Base-by-base conservation (phyloP, 2,113 vertebrate species). In the Atractosteus spatula region DNA sequence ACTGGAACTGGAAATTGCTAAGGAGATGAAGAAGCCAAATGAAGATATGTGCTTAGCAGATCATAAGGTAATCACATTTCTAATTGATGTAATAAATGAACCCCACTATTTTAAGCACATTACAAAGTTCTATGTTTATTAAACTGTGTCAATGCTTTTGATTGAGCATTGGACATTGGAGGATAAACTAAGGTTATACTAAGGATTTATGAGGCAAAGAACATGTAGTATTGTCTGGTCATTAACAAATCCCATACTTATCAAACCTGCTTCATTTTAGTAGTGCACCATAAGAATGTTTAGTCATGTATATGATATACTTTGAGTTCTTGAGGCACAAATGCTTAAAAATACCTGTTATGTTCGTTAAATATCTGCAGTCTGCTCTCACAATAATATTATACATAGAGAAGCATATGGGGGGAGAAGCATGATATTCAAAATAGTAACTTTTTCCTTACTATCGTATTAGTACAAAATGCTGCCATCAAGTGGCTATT, bases 31-130 rank as follows among this genome's bases (percentile, higher is more conserved):
- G 90, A 97, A 97, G 77, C 95, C 96, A 69, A 98, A 94, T 41
- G 96, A 99, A 90, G 97, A 99, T 86, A 93, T 98, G 95, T 97
- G 95, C 81, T 94, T 98, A 87, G 87, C 91, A 73, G 96, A 99
- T 88, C 96, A 96, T 76, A 95, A 97, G 94, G 97, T 99, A 93
- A 84, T 80, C 57, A 14, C n/a, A 7, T 65, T 44, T n/a, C 12
- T 56, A 62, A 44, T 64, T 43, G 12, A 16, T 64, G 6, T 13
- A 45, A 16, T 41, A 54, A 72, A 56, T 56, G 54, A 29, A 45
- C 7, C 44, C 29, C 14, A 51, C 57, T 59, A 59, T 59, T 59
- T 59, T 16, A 59, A 59, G 10, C n/a, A 59, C 12, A 59, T 5
- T 59, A 16, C 5, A 3, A 54, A 41, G 11, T 6, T 16, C 47